Evolutionary conservation across 2,113 vertebrate species (phyloP).

Genomic region (Calypte anna): DNA sequence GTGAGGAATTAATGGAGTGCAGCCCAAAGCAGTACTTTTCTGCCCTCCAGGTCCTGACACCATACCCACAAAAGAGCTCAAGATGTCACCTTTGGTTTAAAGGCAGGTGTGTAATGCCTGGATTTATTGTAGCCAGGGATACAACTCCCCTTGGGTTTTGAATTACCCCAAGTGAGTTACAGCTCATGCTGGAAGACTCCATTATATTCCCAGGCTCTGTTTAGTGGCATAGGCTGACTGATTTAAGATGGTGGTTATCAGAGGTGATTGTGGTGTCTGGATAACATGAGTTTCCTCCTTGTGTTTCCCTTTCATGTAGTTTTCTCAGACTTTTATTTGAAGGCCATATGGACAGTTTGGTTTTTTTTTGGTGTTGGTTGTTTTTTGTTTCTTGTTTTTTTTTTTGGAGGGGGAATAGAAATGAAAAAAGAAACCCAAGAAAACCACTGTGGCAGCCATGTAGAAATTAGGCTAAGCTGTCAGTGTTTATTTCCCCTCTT

Average conservation of each 20-base stretch:
- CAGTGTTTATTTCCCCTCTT: background rate
- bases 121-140: background rate
- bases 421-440: too few relatives aligned
- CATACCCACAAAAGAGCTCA: background rate
- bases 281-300: background rate
- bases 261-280: conserved; percentile 30
- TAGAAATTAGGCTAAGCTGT: background rate
- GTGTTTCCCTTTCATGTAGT: background rate
- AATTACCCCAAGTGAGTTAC: conserved; percentile 45
- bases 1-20: background rate
- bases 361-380: too few relatives aligned
- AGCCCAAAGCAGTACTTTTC: background rate
- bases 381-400: too few relatives aligned
- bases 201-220: conserved; percentile 27
- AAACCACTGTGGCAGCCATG: background rate
- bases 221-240: background rate
- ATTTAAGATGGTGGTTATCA: conserved; percentile 25
- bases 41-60: background rate
- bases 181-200: background rate
- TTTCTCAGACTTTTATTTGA: background rate
- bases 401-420: too few relatives aligned
- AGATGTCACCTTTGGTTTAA: background rate
- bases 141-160: background rate
- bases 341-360: background rate
- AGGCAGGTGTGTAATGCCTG: background rate